Percentiles rank a stretch among this genome's conserved stretches.
Conservation (phyloP, 64 coral and sea anemone species). For the Stichodactyla helianthus region DNA sequence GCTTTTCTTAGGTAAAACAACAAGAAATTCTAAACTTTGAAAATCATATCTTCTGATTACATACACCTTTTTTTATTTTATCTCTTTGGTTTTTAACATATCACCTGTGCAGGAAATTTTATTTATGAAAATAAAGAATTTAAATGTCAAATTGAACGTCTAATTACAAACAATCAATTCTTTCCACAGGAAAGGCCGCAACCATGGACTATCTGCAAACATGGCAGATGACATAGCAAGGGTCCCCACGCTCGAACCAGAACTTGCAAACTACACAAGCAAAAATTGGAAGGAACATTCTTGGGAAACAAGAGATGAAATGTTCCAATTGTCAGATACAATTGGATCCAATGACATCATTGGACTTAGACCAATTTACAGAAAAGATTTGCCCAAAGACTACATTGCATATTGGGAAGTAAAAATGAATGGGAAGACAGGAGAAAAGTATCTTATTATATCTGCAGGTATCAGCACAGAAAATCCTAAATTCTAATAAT, state of each 20-base stretch:
- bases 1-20: too few species aligned
- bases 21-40: too few species aligned
- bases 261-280: conserved; percentile 8
- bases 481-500: neutral
- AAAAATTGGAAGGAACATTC: conserved; percentile 51
- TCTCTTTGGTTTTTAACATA: too few species aligned
- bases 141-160: neutral
- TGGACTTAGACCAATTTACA: conserved; percentile 68
- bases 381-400: conserved; percentile 69
- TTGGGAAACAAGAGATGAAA: conserved; percentile 67
- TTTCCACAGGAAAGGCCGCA: neutral
- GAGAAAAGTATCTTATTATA: conserved; percentile 86
- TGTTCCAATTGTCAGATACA: conserved; percentile 68
- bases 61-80: too few species aligned
- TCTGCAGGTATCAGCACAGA: conserved; percentile 54
- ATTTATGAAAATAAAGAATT: too few species aligned
- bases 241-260: neutral
- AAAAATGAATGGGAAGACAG: conserved; percentile 56
- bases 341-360: conserved; percentile 56
- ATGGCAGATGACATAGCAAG: conserved; percentile 24
- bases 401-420: conserved; percentile 90
- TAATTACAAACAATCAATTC: neutral
- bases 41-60: too few species aligned
- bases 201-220: neutral
- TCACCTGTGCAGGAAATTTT: too few species aligned